Conservation (phyloP, 2,888 invertebrate genomes). For the Athripsodes cinereus region DNA sequence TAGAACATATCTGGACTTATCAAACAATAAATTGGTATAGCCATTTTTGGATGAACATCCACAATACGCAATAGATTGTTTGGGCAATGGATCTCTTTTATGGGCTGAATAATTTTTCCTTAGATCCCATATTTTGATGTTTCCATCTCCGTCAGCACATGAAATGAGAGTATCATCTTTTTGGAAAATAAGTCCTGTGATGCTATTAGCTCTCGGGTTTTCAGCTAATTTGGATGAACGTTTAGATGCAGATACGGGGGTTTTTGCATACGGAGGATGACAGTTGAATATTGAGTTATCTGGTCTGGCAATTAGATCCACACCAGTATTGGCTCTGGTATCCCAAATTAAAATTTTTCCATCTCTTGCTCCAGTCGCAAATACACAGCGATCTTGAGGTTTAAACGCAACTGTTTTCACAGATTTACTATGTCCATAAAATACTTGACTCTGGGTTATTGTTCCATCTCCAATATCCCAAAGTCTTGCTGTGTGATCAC, state of each 20-base stretch:
- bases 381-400: conserved; percentile 63
- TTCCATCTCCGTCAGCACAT: conserved; percentile 81
- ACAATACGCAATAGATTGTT: conserved; percentile 65
- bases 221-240: conserved; percentile 41
- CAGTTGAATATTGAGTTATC: conserved; percentile 68
- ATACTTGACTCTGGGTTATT: conserved; percentile 49
- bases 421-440: conserved; percentile 72
- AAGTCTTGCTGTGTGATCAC: conserved; percentile 74
- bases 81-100: conserved; percentile 65
- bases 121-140: conserved; percentile 84
- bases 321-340: conserved; percentile 48
- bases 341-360: conserved; percentile 87
- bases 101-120: conserved; percentile 70
- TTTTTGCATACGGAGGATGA: conserved; percentile 49
- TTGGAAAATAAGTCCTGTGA: conserved; percentile 80
- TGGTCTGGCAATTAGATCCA: conserved; percentile 42
- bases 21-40: conserved; percentile 71
- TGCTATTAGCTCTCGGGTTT: conserved; percentile 59
- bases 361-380: conserved; percentile 85
- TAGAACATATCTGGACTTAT: conserved; percentile 60
- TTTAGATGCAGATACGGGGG: conserved; percentile 50
- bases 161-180: conserved; percentile 73
- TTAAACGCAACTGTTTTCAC: conserved; percentile 77
- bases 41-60: conserved; percentile 65
- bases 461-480: conserved; percentile 63